Evolutionary conservation across 2,113 vertebrate species (phyloP), one percentile per base, ranked within the genome.

Genomic region (pig (Sus scrofa)): DNA sequence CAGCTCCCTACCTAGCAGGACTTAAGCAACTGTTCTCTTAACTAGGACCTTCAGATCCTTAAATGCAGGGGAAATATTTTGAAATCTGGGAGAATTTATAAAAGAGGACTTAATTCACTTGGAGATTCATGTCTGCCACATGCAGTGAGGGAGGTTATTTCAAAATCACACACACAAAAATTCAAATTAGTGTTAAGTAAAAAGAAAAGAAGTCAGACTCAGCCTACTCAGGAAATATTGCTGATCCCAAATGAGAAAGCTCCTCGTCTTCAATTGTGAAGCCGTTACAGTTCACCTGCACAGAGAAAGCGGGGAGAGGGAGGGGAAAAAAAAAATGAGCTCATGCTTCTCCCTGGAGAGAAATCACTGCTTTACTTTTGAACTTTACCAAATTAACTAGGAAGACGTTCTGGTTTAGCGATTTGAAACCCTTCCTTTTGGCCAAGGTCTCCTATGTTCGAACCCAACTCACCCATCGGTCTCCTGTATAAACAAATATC

Each of bases 181-280:
- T n/a, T 90, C 81, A 93, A 92, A 87, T 94, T 71, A 95, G 74
- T 68, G 79, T 95, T 89, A 81, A 82, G n/a, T 39, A 77, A 83
- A 95, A 93, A 65, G 97, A 22, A 87, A 75, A 95, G 93, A 85
- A 95, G 93, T 89, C 86, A 87, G 86, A 96, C 95, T 95, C 83
- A 63, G 88, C 98, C 79, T 99, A 99, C 99, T 99, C 99, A 52
- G 99, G 99, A 97, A 99, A 99, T 97, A 99, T 97, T 6, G 99
- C 99, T 70, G 99, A 99, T 77, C 99, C 99, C 96, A 99, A 93
- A 90, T 99, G 99, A 83, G 99, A 99, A 79, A 99, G 99, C 68
- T 99, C 99, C 97, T 99, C 99, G 20, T 99, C 99, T 97, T 99
- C 99, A 87, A 99, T 99, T 6, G 99, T 99, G 98, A 99, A 99